Conservation (phyloP, 2,113 vertebrate genomes). For the Channa argus region DNA sequence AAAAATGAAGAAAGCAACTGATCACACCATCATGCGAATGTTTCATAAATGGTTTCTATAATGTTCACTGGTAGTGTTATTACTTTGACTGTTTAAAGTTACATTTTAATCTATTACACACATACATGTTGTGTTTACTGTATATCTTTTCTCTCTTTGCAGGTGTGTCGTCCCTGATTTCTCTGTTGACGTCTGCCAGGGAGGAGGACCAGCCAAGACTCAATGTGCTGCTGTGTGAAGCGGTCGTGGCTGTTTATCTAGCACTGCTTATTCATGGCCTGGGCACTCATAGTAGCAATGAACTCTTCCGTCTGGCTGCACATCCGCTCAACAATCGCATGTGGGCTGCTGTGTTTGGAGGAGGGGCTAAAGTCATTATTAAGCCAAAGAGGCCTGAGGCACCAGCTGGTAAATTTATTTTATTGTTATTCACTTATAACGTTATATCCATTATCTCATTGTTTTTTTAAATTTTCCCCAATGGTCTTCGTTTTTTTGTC, state of each 20-base stretch:
- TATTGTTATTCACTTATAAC: neutral
- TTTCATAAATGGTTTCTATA: constrained; percentile 42
- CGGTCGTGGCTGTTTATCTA: constrained; percentile 94
- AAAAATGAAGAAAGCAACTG: constrained; percentile 64
- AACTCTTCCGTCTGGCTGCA: constrained; percentile 94
- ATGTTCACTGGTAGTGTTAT: constrained; percentile 17
- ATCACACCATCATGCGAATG: no score
- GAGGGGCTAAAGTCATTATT: constrained; percentile 93
- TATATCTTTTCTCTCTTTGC: constrained; percentile 38
- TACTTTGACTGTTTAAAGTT: constrained; percentile 4
- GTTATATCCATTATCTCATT: neutral
- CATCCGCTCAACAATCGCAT: constrained; percentile 95
- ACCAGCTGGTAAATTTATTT: constrained; percentile 86
- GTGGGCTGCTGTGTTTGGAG: constrained; percentile 98
- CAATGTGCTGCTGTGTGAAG: constrained; percentile 94
- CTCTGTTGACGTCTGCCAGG: constrained; percentile 90
- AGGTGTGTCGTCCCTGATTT: constrained; percentile 97
- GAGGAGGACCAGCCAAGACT: constrained; percentile 94
- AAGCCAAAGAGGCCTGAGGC: constrained; percentile 91
- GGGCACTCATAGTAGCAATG: constrained; percentile 92
- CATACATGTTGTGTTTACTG: neutral
- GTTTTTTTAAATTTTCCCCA: constrained; percentile 2
- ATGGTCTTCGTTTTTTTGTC: neutral
- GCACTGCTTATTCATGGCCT: constrained; percentile 95
- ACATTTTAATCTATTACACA: neutral